phyloP scores from a whole-genome alignment of 1,140 invertebrate species.

The Eriocheir sinensis region DNA sequence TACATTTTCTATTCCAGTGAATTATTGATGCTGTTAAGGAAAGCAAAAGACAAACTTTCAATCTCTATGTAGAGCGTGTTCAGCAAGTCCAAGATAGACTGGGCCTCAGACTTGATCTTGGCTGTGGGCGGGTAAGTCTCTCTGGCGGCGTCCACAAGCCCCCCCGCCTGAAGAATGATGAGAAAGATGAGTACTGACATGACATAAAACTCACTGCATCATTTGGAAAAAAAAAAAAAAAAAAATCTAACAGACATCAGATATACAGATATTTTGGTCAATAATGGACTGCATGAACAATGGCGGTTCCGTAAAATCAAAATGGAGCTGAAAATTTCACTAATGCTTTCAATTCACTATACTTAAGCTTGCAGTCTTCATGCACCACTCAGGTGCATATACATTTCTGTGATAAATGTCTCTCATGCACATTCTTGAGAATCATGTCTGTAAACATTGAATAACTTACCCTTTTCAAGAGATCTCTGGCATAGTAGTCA shows the following conservation, averaged over 20 bases:
- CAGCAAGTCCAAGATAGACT: slow-evolving; percentile 69
- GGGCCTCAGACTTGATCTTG: slow-evolving; percentile 67
- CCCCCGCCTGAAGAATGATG: slow-evolving; percentile 62
- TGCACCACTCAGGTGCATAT: no score
- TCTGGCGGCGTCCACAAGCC: slow-evolving; percentile 60
- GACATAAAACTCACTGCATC: no score
- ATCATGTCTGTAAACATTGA: no score
- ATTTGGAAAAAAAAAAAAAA: not conserved
- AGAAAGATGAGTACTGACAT: no score
- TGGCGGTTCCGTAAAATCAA: no score
- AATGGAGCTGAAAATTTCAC: no score
- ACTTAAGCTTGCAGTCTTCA: no score
- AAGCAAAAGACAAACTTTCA: slow-evolving; percentile 61
- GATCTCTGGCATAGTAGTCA: slow-evolving; percentile 70
- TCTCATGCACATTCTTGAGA: no score
- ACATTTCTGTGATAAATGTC: no score
- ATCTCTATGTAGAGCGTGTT: slow-evolving; percentile 51
- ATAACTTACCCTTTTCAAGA: slow-evolving; percentile 74
- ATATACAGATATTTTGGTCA: not conserved
- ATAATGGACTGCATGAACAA: no score
- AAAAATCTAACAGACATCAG: not conserved
- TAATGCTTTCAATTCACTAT: no score
- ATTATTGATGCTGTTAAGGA: not conserved
- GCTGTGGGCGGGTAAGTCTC: slow-evolving; percentile 62
- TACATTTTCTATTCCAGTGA: not conserved